phyloP scores from a whole-genome alignment of 2,797 vertebrate genomes.

The Salmo trutta region DNA sequence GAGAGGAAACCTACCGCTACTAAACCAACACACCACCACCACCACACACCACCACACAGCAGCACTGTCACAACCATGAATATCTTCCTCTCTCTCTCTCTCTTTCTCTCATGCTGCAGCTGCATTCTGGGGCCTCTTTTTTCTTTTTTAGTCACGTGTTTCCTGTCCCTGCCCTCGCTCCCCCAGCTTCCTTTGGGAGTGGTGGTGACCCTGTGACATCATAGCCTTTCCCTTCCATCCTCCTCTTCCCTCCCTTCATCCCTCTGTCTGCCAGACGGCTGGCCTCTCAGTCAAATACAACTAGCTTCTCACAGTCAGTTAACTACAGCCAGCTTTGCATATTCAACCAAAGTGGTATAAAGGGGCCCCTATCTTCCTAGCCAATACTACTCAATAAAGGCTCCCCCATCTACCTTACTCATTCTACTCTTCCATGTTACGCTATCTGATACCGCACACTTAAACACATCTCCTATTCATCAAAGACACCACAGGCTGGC shows the following conservation, averaged over 20 bases:
- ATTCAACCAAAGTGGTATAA: no score
- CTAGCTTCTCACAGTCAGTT: background rate
- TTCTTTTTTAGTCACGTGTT: conserved; percentile 27
- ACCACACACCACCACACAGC: conserved; percentile 23
- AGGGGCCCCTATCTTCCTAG: no score
- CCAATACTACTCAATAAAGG: no score
- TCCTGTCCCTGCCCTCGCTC: conserved; percentile 57
- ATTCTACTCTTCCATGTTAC: conserved; percentile 1
- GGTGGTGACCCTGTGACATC: conserved; percentile 52
- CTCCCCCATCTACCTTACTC: background rate
- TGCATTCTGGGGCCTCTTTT: conserved; percentile 38
- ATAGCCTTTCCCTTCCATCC: conserved; percentile 8
- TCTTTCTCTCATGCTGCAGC: conserved; percentile 32
- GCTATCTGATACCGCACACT: background rate
- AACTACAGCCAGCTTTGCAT: background rate
- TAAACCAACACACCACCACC: background rate
- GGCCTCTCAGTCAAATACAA: no score
- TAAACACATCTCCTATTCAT: background rate
- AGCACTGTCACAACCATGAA: conserved; percentile 46
- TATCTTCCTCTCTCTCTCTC: conserved; percentile 8
- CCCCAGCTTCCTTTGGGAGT: conserved; percentile 47
- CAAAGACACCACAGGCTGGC: background rate
- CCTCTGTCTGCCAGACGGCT: background rate
- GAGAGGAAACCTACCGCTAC: background rate
- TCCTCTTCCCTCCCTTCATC: conserved; percentile 5